Conservation (phyloP, 2,113 vertebrate genomes). For the Siphamia tubifer region DNA sequence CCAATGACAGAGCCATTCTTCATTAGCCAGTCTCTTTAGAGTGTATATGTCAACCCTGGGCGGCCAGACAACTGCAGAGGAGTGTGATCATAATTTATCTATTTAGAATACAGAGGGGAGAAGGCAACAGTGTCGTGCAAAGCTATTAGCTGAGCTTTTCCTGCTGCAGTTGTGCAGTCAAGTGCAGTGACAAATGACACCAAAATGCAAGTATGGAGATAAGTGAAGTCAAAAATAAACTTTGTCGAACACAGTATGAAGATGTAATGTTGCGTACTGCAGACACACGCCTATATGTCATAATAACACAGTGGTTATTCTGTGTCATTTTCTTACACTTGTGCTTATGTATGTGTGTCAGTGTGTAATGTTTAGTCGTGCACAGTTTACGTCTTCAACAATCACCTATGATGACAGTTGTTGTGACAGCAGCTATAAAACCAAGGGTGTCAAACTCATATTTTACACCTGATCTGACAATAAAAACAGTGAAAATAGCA, state of each 20-base stretch:
- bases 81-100: constrained; percentile 71
- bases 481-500: too few species aligned
- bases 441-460: too few species aligned
- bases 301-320: not conserved
- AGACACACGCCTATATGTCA: constrained; percentile 13
- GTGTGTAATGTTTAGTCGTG: not conserved
- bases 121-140: constrained; percentile 23
- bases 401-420: too few species aligned
- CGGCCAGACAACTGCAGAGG: constrained; percentile 61
- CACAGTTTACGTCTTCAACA: not conserved
- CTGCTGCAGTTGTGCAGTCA: constrained; percentile 39
- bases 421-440: too few species aligned
- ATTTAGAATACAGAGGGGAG: constrained; percentile 57
- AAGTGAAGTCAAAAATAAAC: constrained; percentile 40
- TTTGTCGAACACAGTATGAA: constrained; percentile 40
- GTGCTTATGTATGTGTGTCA: not conserved
- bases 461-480: too few species aligned
- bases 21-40: constrained; percentile 70
- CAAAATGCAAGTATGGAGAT: constrained; percentile 30
- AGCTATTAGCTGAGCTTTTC: constrained; percentile 45
- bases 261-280: constrained; percentile 37
- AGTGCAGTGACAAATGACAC: constrained; percentile 48
- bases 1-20: constrained; percentile 67
- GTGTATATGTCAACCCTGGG: constrained; percentile 66
- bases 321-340: constrained; percentile 8